Evolutionary conservation across 2,797 vertebrate genomes (phyloP).

Genomic region (Anisognathus igniventris): DNA sequence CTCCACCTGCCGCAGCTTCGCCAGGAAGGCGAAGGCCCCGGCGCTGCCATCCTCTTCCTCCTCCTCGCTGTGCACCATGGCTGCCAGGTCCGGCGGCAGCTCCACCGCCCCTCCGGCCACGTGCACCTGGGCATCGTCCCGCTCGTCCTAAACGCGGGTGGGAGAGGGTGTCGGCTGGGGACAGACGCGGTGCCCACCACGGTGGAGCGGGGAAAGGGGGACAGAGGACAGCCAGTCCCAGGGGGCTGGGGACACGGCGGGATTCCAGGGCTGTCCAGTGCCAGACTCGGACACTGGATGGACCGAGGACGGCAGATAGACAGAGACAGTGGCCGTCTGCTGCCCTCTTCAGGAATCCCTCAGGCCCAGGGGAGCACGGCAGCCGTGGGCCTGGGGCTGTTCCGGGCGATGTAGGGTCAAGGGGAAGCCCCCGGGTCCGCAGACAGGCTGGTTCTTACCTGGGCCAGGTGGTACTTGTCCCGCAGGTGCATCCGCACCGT

Average conservation of each 20-base stretch:
- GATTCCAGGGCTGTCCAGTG: background rate
- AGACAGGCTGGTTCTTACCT: slow-evolving; percentile 39
- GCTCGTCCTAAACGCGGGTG: slow-evolving; percentile 58
- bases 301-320: background rate
- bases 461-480: slow-evolving; percentile 75
- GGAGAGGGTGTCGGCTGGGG: fast-evolving
- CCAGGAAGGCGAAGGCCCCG: slow-evolving; percentile 55
- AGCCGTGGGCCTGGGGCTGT: background rate
- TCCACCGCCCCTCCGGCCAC: slow-evolving; percentile 71
- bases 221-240: background rate
- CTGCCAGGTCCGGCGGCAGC: slow-evolving; percentile 73
- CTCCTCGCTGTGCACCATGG: slow-evolving; percentile 65
- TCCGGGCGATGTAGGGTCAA: fast-evolving
- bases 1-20: slow-evolving; percentile 70
- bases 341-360: slow-evolving; percentile 53
- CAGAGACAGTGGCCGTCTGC: background rate
- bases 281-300: background rate
- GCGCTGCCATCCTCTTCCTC: slow-evolving; percentile 71
- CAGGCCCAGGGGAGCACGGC: background rate
- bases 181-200: fast-evolving
- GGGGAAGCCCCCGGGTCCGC: fast-evolving
- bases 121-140: slow-evolving; percentile 73
- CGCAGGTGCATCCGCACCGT: slow-evolving; percentile 73
- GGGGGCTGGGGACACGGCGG: background rate
- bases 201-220: background rate